Conservation (phyloP, 2,888 invertebrate species). For the Ephialtes manifestator region DNA sequence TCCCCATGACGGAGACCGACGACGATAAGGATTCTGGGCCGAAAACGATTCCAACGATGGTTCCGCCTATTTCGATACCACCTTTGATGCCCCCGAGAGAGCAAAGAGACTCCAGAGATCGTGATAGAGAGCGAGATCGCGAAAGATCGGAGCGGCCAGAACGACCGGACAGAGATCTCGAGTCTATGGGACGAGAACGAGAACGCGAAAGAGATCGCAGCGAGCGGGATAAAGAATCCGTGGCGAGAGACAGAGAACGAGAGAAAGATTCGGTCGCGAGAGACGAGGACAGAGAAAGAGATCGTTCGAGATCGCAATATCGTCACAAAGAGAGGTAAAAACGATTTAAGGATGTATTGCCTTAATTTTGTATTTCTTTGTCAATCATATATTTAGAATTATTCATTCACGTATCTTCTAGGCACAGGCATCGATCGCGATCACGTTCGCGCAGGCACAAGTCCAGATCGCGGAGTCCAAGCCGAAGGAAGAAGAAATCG, state of each 20-base stretch:
- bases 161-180: constrained; percentile 76
- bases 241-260: constrained; percentile 82
- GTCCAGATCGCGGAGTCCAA: constrained; percentile 91
- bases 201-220: constrained; percentile 79
- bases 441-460: constrained; percentile 89
- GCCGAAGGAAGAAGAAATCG: constrained; percentile 90
- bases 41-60: constrained; percentile 85
- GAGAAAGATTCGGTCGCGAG: constrained; percentile 84
- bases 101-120: constrained; percentile 83
- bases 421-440: constrained; percentile 86
- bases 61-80: constrained; percentile 83
- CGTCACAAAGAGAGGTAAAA: constrained; percentile 87
- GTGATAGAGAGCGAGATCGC: constrained; percentile 86
- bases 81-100: constrained; percentile 80
- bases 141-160: constrained; percentile 78
- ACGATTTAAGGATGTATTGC: constrained; percentile 11
- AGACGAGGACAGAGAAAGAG: constrained; percentile 84
- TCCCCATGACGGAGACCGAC: constrained; percentile 82
- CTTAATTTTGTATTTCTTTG: constrained; percentile 5
- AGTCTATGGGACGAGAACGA: constrained; percentile 79
- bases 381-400: neutral
- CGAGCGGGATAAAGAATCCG: constrained; percentile 81
- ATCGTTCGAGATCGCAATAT: constrained; percentile 88
- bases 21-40: constrained; percentile 81
- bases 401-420: constrained; percentile 58